Base-by-base conservation (phyloP, 2,113 vertebrate genomes). In the Merops nubicus region DNA sequence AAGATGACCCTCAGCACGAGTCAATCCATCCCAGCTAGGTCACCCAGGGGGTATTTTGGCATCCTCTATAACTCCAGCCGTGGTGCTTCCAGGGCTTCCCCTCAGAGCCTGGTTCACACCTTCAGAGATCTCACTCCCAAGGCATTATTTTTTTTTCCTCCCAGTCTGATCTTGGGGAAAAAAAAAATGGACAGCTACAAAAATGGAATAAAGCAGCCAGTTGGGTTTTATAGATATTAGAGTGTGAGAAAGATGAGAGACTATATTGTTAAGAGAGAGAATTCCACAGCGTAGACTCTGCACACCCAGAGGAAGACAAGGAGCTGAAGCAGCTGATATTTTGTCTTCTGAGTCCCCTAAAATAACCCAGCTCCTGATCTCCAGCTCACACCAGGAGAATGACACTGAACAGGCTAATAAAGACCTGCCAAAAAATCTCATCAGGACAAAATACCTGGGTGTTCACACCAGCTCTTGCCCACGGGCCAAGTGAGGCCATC, bases 171-270 rank as follows among this genome's bases (percentile, higher is more conserved):
- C 85, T 91, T 74, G 0, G 1, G 83, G 54, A 88, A 62, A 94
- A 92, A 54, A 31, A 50, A 50, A 29, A 69, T 15, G 51, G 93
- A 95, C 92, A 96, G 90, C 92, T 93, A 91, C 72, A 96, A 93
- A 96, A 95, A 92, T 48, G 88, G 89, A 96, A 96, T 94, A 96
- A 96, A 96, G 47, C 96, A 84, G 75, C 8, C 79, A 56, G 90
- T 78, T 3, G 4, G 93, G 92, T 96, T 96, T 94, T 72, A 83
- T 75, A 87, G 72, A 70, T 79, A 93, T 75, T 77, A 84, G 36
- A 67, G 60, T 26, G 36, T 84, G 79, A 77, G 56, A 60, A 59
- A 94, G 95, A 95, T 96, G 92, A 96, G 95, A 96, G 85, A 51
- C 79, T 94, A 42, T 60, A 93, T 93, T 96, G 96, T 94, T 92